Conservation (phyloP, 2,888 invertebrate species). For the Andrena chrysosceles region DNA sequence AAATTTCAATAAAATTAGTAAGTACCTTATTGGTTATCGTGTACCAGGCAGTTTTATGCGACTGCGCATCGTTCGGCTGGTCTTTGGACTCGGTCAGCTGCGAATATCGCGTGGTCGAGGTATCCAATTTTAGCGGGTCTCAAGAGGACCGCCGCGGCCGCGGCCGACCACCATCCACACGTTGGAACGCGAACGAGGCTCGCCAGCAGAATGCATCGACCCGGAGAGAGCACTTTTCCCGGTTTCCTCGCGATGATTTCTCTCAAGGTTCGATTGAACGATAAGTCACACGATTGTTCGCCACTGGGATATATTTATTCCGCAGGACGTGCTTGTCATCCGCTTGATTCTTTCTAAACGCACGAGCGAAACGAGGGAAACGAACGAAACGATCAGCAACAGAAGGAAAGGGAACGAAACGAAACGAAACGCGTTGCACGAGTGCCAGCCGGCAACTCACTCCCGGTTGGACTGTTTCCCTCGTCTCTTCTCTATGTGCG, state of each 20-base stretch:
- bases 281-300: background rate
- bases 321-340: background rate
- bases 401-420: background rate
- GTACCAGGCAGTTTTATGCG: constrained; percentile 51
- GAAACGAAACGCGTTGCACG: constrained; percentile 51
- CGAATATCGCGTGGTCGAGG: constrained; percentile 60
- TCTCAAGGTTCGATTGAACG: background rate
- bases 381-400: background rate
- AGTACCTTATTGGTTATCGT: constrained; percentile 73
- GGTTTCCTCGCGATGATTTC: background rate
- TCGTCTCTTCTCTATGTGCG: constrained; percentile 16
- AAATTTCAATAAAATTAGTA: constrained; percentile 16
- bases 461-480: constrained; percentile 42
- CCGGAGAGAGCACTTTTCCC: constrained; percentile 18
- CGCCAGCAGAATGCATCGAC: constrained; percentile 16
- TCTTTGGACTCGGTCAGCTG: constrained; percentile 64
- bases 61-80: constrained; percentile 71
- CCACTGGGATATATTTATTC: background rate
- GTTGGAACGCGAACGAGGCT: constrained; percentile 16
- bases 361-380: background rate
- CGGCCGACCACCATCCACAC: constrained; percentile 25
- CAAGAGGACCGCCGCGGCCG: constrained; percentile 21
- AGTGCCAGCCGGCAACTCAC: constrained; percentile 65
- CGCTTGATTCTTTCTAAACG: background rate
- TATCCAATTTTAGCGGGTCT: constrained; percentile 75